Evolutionary conservation across 1,140 invertebrate species (phyloP).

Genomic region (Drosophila grimshawi): DNA sequence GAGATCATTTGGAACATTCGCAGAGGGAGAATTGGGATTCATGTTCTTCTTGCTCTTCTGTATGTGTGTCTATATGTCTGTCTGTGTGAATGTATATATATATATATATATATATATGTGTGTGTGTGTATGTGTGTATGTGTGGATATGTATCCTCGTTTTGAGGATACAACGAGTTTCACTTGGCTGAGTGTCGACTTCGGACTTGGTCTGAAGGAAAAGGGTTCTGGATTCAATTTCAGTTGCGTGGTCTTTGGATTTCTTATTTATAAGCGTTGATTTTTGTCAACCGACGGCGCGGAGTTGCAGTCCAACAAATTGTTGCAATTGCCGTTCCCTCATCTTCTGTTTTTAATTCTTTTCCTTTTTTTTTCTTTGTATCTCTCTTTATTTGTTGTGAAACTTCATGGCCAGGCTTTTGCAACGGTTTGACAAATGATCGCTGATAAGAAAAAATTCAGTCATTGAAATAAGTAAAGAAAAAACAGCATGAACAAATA

Average conservation of each 20-base stretch:
- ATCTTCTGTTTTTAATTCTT: not conserved
- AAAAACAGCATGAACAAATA: slow-evolving; percentile 7
- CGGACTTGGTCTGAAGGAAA: slow-evolving; percentile 2
- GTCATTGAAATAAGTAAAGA: slow-evolving; percentile 9
- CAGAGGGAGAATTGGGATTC: slow-evolving; percentile 8
- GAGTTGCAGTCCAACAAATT: slow-evolving; percentile 48
- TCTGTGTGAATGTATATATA: too few relatives aligned
- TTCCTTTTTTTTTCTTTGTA: not conserved
- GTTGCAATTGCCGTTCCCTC: slow-evolving; percentile 56
- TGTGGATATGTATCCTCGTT: not conserved
- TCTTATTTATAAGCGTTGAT: slow-evolving; percentile 40
- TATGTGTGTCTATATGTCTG: not conserved
- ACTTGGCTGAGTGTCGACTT: slow-evolving; percentile 1
- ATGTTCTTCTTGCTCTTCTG: slow-evolving; percentile 8
- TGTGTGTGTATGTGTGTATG: too few relatives aligned
- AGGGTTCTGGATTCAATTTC: slow-evolving; percentile 21
- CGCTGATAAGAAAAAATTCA: slow-evolving; percentile 49
- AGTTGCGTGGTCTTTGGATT: slow-evolving; percentile 25
- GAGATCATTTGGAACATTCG: slow-evolving; percentile 9
- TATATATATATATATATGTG: too few relatives aligned
- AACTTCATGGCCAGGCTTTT: slow-evolving; percentile 3
- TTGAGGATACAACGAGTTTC: slow-evolving; percentile 15
- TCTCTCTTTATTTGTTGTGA: not conserved
- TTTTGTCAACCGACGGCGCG: slow-evolving; percentile 24
- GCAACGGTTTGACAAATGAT: slow-evolving; percentile 66